phyloP scores from a whole-genome alignment of 2,797 vertebrate genomes.

The Philypnodon macrostomus region DNA sequence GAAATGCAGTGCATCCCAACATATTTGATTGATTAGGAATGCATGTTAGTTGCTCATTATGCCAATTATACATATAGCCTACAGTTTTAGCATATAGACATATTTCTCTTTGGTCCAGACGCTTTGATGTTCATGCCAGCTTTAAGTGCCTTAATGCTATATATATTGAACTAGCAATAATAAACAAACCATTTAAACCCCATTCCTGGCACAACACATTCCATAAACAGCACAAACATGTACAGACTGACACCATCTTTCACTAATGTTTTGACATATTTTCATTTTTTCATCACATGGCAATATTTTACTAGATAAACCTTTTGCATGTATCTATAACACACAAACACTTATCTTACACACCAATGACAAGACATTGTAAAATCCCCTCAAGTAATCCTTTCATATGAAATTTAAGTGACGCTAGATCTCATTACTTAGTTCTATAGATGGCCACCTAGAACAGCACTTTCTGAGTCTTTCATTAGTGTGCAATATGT shows the following conservation, averaged over 20 bases:
- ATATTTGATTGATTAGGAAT: background rate
- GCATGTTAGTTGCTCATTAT: background rate
- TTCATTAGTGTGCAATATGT: too few species aligned
- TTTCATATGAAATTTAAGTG: too few species aligned
- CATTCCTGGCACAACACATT: background rate
- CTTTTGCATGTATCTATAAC: too few species aligned
- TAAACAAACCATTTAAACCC: constrained; percentile 1
- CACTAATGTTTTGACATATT: background rate
- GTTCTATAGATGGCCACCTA: too few species aligned
- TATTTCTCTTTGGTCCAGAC: background rate
- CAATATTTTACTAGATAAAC: too few species aligned
- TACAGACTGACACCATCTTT: background rate
- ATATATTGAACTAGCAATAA: constrained; percentile 2
- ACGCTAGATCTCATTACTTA: too few species aligned
- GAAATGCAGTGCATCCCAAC: constrained; percentile 1
- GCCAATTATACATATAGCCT: background rate
- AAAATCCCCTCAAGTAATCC: too few species aligned
- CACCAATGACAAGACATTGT: too few species aligned
- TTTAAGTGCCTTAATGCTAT: background rate
- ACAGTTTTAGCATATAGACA: background rate
- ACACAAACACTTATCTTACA: too few species aligned
- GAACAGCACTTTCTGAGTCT: too few species aligned
- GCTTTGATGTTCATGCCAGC: constrained; percentile 1
- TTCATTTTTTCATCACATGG: background rate
- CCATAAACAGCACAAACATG: background rate